phyloP scores from a whole-genome alignment of 1,140 invertebrate species.

The Chironomus tepperi region DNA sequence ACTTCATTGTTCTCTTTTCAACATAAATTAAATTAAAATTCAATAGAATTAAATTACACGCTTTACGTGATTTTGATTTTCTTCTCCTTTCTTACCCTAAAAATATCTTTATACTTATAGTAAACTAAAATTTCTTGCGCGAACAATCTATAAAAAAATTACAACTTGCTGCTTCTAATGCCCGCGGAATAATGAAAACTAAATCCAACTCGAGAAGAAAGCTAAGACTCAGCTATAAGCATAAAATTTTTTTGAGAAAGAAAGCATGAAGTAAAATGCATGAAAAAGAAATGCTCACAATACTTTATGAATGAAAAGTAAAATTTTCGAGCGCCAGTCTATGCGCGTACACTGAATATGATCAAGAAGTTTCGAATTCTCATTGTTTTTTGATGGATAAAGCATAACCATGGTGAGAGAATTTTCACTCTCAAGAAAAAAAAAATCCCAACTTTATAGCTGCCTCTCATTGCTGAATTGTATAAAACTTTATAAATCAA shows the following conservation, averaged over 20 bases:
- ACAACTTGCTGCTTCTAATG: constrained; percentile 11
- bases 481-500: too few relatives aligned
- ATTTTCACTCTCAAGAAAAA: too few relatives aligned
- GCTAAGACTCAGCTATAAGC: neutral
- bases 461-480: too few relatives aligned
- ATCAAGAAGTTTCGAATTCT: neutral
- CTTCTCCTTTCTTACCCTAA: neutral
- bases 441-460: too few relatives aligned
- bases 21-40: constrained; percentile 4
- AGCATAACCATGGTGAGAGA: too few relatives aligned
- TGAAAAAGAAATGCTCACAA: neutral
- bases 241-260: neutral
- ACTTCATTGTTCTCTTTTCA: neutral
- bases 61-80: constrained; percentile 13
- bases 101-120: neutral
- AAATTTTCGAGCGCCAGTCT: neutral
- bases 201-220: neutral
- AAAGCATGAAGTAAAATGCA: neutral
- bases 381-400: too few relatives aligned
- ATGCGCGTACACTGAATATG: neutral
- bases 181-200: neutral
- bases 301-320: neutral
- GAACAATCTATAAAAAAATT: neutral
- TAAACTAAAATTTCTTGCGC: neutral
- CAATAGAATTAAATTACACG: neutral